Conservation (phyloP, 2,888 invertebrate species). For the Apamea sordens region DNA sequence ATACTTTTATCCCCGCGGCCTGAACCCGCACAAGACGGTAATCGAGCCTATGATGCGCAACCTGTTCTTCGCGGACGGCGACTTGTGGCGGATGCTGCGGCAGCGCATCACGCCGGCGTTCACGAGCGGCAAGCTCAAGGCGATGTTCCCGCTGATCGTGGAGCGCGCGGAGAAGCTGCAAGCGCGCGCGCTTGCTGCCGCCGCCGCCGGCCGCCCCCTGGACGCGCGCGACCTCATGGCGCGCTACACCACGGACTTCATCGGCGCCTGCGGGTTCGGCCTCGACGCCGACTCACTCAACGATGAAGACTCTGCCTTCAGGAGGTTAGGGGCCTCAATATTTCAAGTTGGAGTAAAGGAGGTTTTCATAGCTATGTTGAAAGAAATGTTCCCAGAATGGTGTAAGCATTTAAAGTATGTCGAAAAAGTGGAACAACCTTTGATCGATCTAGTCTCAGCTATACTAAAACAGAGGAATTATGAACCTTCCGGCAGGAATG, state of each 20-base stretch:
- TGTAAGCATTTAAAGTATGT: slow-evolving; percentile 72
- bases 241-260: slow-evolving; percentile 81
- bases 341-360: slow-evolving; percentile 68
- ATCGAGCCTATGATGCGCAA: slow-evolving; percentile 79
- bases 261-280: slow-evolving; percentile 81
- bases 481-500: slow-evolving; percentile 75
- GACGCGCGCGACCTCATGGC: slow-evolving; percentile 82
- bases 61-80: slow-evolving; percentile 81
- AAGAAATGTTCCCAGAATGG: slow-evolving; percentile 74
- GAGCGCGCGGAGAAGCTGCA: slow-evolving; percentile 78
- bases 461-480: slow-evolving; percentile 77
- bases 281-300: slow-evolving; percentile 78
- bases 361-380: slow-evolving; percentile 68
- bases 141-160: slow-evolving; percentile 82
- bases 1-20: slow-evolving; percentile 74
- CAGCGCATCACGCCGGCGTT: slow-evolving; percentile 83
- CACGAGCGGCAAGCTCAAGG: slow-evolving; percentile 79
- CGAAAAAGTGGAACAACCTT: slow-evolving; percentile 71
- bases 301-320: slow-evolving; percentile 77
- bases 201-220: slow-evolving; percentile 64
- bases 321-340: slow-evolving; percentile 77
- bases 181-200: slow-evolving; percentile 68
- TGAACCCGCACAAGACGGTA: slow-evolving; percentile 70
- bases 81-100: slow-evolving; percentile 80
- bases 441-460: slow-evolving; percentile 73